phyloP scores from a whole-genome alignment of 2,113 vertebrate species.

The Trichomycterus rosablanca region DNA sequence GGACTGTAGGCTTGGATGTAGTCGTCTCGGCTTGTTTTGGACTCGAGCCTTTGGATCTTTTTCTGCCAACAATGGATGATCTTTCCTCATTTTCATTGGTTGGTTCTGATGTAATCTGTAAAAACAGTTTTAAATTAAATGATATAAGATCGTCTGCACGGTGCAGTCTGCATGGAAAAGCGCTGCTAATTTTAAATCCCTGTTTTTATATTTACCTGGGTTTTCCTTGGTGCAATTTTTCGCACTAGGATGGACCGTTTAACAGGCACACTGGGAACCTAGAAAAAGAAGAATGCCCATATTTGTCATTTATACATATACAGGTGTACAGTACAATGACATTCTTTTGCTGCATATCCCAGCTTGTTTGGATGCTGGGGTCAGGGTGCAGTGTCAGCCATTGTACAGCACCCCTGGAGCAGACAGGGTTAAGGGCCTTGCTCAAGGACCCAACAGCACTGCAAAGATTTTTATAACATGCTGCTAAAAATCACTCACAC shows the following conservation, averaged over 20 bases:
- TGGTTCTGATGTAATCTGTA: conserved; percentile 44
- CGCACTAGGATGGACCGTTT: conserved; percentile 64
- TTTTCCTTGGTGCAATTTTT: conserved; percentile 69
- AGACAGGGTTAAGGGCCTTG: too few relatives aligned
- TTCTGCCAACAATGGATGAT: conserved; percentile 12
- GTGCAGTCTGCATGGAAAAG: background rate
- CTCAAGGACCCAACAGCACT: too few relatives aligned
- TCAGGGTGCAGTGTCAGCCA: too few relatives aligned
- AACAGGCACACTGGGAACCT: conserved; percentile 43
- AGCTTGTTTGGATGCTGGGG: too few relatives aligned
- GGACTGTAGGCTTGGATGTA: conserved; percentile 40
- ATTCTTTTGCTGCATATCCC: too few relatives aligned
- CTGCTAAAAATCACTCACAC: too few relatives aligned
- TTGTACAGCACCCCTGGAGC: too few relatives aligned
- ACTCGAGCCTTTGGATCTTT: conserved; percentile 48
- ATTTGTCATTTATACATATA: too few relatives aligned
- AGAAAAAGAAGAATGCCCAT: background rate
- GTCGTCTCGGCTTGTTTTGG: conserved; percentile 27
- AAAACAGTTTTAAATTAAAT: background rate
- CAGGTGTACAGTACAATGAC: too few relatives aligned
- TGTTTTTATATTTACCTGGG: conserved; percentile 52
- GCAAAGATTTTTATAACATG: too few relatives aligned
- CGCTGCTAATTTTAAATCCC: background rate
- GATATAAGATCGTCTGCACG: background rate
- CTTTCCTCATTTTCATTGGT: conserved; percentile 63